A percentile compares a stretch with the other conserved stretches of the same genome.
Conservation (phyloP, 2,113 vertebrate genomes). For the Australoheros scitulus region DNA sequence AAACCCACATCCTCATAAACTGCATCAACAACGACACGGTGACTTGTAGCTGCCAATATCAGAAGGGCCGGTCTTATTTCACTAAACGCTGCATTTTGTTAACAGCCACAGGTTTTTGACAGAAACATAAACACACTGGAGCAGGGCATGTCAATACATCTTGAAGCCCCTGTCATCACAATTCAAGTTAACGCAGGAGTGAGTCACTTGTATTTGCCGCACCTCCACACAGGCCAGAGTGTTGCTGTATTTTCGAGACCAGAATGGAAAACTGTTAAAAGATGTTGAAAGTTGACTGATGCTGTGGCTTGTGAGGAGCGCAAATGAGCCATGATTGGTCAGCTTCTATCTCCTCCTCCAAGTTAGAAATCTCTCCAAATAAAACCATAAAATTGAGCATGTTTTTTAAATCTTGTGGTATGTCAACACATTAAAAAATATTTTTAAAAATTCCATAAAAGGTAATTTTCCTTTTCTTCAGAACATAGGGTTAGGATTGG, state of each 20-base stretch:
- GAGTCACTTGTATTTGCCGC: not conserved
- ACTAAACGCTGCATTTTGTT: slow-evolving; percentile 34
- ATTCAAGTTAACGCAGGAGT: not conserved
- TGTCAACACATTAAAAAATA: too few relatives aligned
- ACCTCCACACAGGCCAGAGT: not conserved
- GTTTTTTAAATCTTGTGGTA: too few relatives aligned
- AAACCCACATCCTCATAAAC: slow-evolving; percentile 25
- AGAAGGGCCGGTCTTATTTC: slow-evolving; percentile 16
- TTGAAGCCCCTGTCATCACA: slow-evolving; percentile 5
- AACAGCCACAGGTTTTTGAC: slow-evolving; percentile 26
- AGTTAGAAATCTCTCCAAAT: too few relatives aligned
- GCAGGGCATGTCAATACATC: slow-evolving; percentile 1
- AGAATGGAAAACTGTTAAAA: not conserved
- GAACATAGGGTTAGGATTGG: not conserved
- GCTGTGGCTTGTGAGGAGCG: not conserved
- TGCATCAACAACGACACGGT: not conserved
- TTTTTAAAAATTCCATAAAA: too few relatives aligned
- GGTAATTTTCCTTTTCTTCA: too few relatives aligned
- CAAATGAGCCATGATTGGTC: not conserved
- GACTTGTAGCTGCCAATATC: not conserved
- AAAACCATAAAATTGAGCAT: too few relatives aligned
- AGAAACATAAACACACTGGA: slow-evolving; percentile 3
- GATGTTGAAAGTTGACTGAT: not conserved
- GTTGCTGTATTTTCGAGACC: not conserved
- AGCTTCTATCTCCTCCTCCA: not conserved